These are phyloP conservation scores for Falco rusticolus DNA, from an alignment of 2,797 vertebrate species.

Conservation along the genomic window DNA sequence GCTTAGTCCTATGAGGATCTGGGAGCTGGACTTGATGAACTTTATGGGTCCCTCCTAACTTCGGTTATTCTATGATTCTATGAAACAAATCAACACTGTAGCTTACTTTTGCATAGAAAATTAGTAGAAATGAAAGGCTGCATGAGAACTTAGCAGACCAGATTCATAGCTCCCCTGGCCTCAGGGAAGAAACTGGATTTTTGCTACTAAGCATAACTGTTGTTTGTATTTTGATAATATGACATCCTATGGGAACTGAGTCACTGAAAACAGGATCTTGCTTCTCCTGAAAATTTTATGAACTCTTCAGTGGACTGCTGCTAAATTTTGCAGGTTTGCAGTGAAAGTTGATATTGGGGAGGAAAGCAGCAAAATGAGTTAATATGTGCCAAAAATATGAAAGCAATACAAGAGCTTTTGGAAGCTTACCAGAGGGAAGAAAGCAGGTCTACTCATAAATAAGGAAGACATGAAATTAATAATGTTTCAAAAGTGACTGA, in stretches of 20 bases:
- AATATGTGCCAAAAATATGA: slow-evolving; percentile 37
- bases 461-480: slow-evolving; percentile 52
- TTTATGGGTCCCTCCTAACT: background rate
- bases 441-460: slow-evolving; percentile 32
- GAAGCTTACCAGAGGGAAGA: slow-evolving; percentile 30
- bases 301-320: background rate
- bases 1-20: background rate
- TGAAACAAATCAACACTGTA: background rate
- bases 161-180: background rate
- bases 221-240: background rate
- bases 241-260: background rate
- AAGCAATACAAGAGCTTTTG: slow-evolving; percentile 11
- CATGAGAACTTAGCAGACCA: background rate
- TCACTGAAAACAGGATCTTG: background rate
- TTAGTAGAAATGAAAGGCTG: background rate
- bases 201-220: background rate
- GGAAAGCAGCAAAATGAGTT: slow-evolving; percentile 38
- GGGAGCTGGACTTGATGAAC: background rate
- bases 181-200: background rate
- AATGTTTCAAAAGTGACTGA: slow-evolving; percentile 35
- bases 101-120: background rate
- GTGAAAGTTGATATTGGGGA: background rate
- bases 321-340: slow-evolving; percentile 21
- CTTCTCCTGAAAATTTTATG: background rate
- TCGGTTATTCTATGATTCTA: background rate